Percentiles rank a stretch among this genome's conserved stretches.
phyloP scores from a whole-genome alignment of 35 echinoderm and acorn worm genomes.

The Lytechinus pictus region DNA sequence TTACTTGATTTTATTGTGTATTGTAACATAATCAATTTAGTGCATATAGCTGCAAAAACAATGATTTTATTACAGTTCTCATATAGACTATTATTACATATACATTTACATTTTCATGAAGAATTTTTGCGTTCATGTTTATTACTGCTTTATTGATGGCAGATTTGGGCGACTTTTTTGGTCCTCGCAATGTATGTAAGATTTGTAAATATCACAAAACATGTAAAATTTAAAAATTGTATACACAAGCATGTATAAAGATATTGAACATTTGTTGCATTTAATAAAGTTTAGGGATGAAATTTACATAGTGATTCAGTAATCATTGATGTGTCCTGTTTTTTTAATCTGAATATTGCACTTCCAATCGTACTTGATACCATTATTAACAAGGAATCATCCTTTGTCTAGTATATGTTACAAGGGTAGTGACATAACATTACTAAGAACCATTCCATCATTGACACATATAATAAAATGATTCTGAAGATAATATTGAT shows the following conservation, averaged over 20 bases:
- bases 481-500: too few relatives aligned
- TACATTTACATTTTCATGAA: neutral
- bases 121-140: neutral
- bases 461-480: too few relatives aligned
- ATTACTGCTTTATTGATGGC: neutral
- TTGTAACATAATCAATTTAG: neutral
- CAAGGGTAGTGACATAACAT: too few relatives aligned
- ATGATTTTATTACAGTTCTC: neutral
- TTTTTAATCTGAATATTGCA: too few relatives aligned
- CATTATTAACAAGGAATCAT: too few relatives aligned
- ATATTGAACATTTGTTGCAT: neutral
- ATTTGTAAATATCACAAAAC: neutral
- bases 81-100: neutral
- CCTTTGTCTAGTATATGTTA: too few relatives aligned
- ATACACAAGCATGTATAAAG: neutral
- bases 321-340: neutral
- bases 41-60: neutral
- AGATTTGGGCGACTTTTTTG: neutral
- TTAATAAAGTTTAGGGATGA: slow-evolving; percentile 13
- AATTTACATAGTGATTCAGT: neutral
- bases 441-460: too few relatives aligned
- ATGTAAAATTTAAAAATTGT: neutral
- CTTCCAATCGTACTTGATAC: too few relatives aligned
- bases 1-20: neutral
- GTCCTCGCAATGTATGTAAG: neutral